These are phyloP conservation scores for Luidia sarsii DNA, from an alignment of 53 echinoderm and acorn worm species.

Conservation along the genomic window DNA sequence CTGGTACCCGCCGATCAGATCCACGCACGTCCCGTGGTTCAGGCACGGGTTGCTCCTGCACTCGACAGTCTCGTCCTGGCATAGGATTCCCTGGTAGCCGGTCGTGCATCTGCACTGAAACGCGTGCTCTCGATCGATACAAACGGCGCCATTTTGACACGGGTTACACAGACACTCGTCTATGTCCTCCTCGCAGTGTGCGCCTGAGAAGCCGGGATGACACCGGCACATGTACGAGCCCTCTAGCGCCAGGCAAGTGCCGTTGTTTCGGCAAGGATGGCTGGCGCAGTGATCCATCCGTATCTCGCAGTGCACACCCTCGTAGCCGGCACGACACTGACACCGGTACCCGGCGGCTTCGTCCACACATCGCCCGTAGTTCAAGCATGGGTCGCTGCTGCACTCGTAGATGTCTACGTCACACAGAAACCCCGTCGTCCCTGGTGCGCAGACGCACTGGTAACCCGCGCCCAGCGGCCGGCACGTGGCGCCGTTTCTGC, in stretches of 20 bases:
- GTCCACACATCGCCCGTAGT: slow-evolving; percentile 26
- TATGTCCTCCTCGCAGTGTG: slow-evolving; percentile 68
- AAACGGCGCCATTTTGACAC: slow-evolving; percentile 73
- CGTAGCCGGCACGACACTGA: slow-evolving; percentile 27
- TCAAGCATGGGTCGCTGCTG: slow-evolving; percentile 29
- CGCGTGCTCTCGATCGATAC: slow-evolving; percentile 61
- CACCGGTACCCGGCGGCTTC: slow-evolving; percentile 28
- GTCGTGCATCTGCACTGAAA: slow-evolving; percentile 68
- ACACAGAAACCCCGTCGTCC: slow-evolving; percentile 38
- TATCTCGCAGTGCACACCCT: slow-evolving; percentile 34
- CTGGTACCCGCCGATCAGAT: background rate
- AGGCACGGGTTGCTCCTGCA: slow-evolving; percentile 83
- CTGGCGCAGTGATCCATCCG: slow-evolving; percentile 35
- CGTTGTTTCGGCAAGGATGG: slow-evolving; percentile 34
- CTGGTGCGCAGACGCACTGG: slow-evolving; percentile 25
- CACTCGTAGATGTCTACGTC: slow-evolving; percentile 39
- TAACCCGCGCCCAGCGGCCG: background rate
- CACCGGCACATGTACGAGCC: slow-evolving; percentile 26
- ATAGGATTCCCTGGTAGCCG: slow-evolving; percentile 66
- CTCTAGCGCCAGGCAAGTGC: slow-evolving; percentile 43
- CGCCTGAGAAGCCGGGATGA: slow-evolving; percentile 7
- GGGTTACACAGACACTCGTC: slow-evolving; percentile 82
- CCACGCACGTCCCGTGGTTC: slow-evolving; percentile 27
- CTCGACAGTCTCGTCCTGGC: slow-evolving; percentile 73
- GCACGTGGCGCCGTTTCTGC: slow-evolving; percentile 39